Conservation (phyloP, 2,888 invertebrate genomes). For the Anagyrus pseudococci region DNA sequence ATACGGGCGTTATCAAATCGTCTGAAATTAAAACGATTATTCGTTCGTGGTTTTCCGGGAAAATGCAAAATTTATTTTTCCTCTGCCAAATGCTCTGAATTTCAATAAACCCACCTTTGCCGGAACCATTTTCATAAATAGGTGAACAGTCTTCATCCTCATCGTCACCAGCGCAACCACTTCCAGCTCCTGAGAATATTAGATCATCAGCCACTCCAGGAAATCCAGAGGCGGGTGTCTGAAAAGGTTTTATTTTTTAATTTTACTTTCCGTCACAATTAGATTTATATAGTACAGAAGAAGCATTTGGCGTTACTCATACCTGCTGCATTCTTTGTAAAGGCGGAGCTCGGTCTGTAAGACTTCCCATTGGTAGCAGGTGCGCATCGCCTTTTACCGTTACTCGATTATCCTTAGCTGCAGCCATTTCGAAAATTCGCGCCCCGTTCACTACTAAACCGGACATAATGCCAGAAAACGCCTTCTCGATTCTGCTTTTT, state of each 20-base stretch:
- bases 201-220: slow-evolving; percentile 84
- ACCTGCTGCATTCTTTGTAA: slow-evolving; percentile 90
- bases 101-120: slow-evolving; percentile 59
- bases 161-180: slow-evolving; percentile 89
- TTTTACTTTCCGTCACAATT: background rate
- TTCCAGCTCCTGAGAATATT: slow-evolving; percentile 90
- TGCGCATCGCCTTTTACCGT: slow-evolving; percentile 85
- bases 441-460: slow-evolving; percentile 89
- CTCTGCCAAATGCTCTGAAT: background rate
- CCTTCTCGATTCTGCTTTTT: slow-evolving; percentile 74
- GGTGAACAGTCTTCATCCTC: slow-evolving; percentile 90
- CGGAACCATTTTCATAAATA: slow-evolving; percentile 81
- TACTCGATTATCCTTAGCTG: slow-evolving; percentile 81
- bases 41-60: background rate
- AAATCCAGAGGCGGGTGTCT: slow-evolving; percentile 87
- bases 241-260: no score
- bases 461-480: slow-evolving; percentile 87
- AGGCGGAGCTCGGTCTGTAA: slow-evolving; percentile 75
- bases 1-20: slow-evolving; percentile 91
- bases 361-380: slow-evolving; percentile 70
- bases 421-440: slow-evolving; percentile 83
- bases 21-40: slow-evolving; percentile 62
- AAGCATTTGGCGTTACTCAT: no score
- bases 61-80: background rate
- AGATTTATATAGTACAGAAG: background rate